phyloP scores from a whole-genome alignment of 1,140 invertebrate genomes.

The Archegozetes longisetosus region DNA sequence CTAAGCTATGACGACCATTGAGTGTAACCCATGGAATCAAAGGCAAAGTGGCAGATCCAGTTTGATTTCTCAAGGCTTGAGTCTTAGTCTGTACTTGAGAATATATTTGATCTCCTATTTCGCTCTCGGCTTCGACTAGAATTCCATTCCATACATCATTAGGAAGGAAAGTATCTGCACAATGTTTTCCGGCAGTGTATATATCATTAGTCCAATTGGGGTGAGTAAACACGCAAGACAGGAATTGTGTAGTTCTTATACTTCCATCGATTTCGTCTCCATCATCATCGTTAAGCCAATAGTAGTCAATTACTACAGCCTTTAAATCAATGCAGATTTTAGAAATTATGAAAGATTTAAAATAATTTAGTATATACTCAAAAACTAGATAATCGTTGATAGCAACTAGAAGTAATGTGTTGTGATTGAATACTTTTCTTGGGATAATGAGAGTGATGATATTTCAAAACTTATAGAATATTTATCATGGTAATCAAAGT shows the following conservation, averaged over 20 bases:
- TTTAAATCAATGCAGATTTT: neutral
- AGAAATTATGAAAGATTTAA: too few species aligned
- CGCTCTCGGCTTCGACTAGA: neutral
- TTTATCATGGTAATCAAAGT: too few species aligned
- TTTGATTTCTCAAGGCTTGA: neutral
- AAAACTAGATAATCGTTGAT: too few species aligned
- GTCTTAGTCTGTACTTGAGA: neutral
- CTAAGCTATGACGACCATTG: slow-evolving; percentile 3
- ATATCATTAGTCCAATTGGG: slow-evolving; percentile 3
- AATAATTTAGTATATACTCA: too few species aligned
- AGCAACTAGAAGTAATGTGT: too few species aligned
- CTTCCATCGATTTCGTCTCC: slow-evolving; percentile 8
- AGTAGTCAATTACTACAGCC: neutral
- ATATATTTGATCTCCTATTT: neutral
- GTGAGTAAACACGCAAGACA: slow-evolving; percentile 9
- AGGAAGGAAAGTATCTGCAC: slow-evolving; percentile 1
- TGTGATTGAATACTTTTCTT: too few species aligned
- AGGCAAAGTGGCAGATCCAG: neutral
- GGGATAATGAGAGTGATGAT: too few species aligned
- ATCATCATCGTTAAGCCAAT: neutral
- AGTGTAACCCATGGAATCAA: slow-evolving; percentile 13
- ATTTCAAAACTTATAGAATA: too few species aligned
- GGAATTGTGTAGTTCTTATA: slow-evolving; percentile 7
- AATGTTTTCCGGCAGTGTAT: neutral
- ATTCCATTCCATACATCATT: slow-evolving; percentile 8